phyloP scores from a whole-genome alignment of 2,888 invertebrate genomes.

The Osedax fenrisi region DNA sequence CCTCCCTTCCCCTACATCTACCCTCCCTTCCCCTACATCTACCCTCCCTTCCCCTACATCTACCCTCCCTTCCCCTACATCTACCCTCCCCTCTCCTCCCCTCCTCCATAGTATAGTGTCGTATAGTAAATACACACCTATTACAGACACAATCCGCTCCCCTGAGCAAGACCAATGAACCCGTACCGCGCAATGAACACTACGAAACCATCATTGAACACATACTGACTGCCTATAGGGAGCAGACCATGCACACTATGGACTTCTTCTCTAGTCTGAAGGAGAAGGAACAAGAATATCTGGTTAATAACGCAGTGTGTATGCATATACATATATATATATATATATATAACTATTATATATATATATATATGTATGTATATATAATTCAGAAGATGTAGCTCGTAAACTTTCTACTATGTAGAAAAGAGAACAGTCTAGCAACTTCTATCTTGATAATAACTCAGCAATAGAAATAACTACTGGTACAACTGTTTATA shows the following conservation, averaged over 20 bases:
- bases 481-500: too few species aligned
- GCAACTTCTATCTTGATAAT: too few species aligned
- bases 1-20: neutral
- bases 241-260: constrained; percentile 36
- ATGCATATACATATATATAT: too few species aligned
- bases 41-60: neutral
- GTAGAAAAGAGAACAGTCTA: too few species aligned
- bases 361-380: too few species aligned
- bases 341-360: too few species aligned
- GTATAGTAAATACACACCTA: too few species aligned
- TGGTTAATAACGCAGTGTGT: constrained; percentile 35
- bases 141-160: neutral
- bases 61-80: neutral
- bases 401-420: too few species aligned
- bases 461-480: too few species aligned
- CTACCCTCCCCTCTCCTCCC: neutral
- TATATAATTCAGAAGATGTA: too few species aligned
- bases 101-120: neutral
- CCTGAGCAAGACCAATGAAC: neutral
- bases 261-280: constrained; percentile 37
- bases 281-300: constrained; percentile 35
- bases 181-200: constrained; percentile 6
- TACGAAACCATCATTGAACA: constrained; percentile 34
- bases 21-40: neutral
- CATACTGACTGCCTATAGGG: constrained; percentile 31